phyloP scores from a whole-genome alignment of 2,888 invertebrate species.

The Exocentrus adspersus region DNA sequence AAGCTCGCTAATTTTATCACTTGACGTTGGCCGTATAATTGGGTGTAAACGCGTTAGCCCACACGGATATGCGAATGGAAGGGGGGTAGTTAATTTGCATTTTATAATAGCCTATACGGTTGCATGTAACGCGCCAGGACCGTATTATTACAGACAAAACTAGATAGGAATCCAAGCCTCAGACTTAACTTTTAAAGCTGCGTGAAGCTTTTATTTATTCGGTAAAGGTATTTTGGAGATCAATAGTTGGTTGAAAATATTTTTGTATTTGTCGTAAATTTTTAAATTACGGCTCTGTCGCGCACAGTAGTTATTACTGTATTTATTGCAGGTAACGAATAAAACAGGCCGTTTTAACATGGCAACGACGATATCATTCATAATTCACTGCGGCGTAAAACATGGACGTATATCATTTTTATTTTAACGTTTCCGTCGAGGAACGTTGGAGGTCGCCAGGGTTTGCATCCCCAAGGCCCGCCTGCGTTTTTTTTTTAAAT shows the following conservation, averaged over 20 bases:
- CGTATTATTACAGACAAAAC: not conserved
- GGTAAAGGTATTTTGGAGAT: no score
- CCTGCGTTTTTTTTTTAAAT: not conserved
- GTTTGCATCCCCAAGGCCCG: not conserved
- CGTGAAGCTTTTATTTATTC: no score
- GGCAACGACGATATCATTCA: not conserved
- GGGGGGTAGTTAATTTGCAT: conserved; percentile 37
- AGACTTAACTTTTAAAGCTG: no score
- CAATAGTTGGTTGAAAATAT: no score
- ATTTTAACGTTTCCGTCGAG: not conserved
- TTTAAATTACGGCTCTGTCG: not conserved
- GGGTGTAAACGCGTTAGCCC: conserved; percentile 15
- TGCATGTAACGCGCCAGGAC: not conserved
- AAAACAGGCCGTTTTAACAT: conserved; percentile 32
- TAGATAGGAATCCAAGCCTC: no score
- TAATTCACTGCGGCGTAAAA: not conserved
- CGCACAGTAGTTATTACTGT: conserved; percentile 32
- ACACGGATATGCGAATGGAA: conserved; percentile 2
- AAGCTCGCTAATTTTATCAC: conserved; percentile 32
- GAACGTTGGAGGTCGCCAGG: not conserved
- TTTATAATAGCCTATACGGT: conserved; percentile 30
- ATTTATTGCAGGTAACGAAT: conserved; percentile 36
- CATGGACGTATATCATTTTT: not conserved
- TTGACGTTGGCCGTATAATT: conserved; percentile 21
- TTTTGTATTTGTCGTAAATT: no score